Evolutionary conservation across 2,113 vertebrate species (phyloP).

Genomic region (Galbula dea): DNA sequence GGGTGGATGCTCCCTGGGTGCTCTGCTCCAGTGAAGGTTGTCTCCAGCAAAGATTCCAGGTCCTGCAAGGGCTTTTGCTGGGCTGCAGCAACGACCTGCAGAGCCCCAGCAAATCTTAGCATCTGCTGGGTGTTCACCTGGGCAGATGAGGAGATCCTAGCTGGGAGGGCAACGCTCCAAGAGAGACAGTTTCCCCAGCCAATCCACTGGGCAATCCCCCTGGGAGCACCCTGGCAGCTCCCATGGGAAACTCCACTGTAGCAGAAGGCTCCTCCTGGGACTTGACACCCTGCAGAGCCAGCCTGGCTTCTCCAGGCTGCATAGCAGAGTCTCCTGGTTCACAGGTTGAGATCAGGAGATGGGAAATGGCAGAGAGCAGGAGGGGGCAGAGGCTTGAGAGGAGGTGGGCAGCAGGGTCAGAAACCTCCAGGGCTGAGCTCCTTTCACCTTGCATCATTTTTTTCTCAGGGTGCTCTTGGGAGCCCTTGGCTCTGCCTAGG

Average conservation of each 20-base stretch:
- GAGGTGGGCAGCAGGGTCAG: background rate
- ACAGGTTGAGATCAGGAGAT: fast-evolving
- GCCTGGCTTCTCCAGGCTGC: background rate
- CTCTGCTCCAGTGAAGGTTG: background rate
- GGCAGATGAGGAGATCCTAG: background rate
- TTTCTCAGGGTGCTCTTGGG: background rate
- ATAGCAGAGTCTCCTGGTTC: fast-evolving
- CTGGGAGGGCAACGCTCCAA: fast-evolving
- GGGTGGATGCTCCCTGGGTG: background rate
- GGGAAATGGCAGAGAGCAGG: background rate
- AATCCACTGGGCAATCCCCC: no score
- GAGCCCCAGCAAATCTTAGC: background rate
- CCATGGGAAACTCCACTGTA: fast-evolving
- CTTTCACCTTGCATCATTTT: background rate
- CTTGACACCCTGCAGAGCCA: background rate
- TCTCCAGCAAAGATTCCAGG: background rate
- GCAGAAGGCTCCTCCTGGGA: background rate
- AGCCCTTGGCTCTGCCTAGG: background rate
- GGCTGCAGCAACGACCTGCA: fast-evolving
- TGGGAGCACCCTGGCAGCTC: background rate
- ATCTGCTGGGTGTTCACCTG: fast-evolving
- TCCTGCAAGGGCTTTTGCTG: background rate
- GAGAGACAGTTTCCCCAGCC: fast-evolving
- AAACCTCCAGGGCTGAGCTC: background rate
- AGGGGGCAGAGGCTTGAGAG: background rate